Evolutionary conservation across 2,113 vertebrate species (phyloP), one percentile per base, ranked within the genome.

Genomic region (Nycticorax nycticorax): DNA sequence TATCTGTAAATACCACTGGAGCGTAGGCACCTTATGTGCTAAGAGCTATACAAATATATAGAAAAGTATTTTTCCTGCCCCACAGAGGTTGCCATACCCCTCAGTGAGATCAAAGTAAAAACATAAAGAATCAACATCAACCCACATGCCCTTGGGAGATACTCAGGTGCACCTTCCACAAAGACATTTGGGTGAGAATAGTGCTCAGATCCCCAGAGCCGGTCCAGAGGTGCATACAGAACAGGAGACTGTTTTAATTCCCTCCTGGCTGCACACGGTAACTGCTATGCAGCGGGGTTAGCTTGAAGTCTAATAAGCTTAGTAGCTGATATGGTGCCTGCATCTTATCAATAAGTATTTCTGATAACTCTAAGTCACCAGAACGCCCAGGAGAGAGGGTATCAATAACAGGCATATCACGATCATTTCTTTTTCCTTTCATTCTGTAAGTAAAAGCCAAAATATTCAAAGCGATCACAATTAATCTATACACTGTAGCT

Each of bases 131-230:
- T 64, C 10, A 48, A 90, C 78, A 82, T 2, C 39, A 74, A 28
- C 7, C 8, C 10, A 1, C 22, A 23, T 0, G 0, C n/a, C 13
- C 6, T 41, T 59, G 14, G 14, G 43, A 60, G 35, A 32, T 24
- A 41, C 28, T 37, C 26, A 26, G 48, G 9, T 41, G 27, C 5
- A 37, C 12, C 5, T 68, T 85, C 72, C 52, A 67, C 20, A 33
- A n/a, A 91, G 56, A 35, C 8, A 4, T 64, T 71, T 19, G 13
- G 12, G 21, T 75, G 35, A 72, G 22, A 85, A 6, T 0, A n/a
- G 5, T 17, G 23, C 32, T 86, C 17, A 35, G 6, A 35, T 23
- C 4, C 7, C 28, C 11, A 64, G 37, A 85, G 52, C 14, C 30
- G 57, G 50, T 23, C 37, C 41, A 56, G 53, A 59, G 57, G 21